phyloP scores from a whole-genome alignment of 2,113 vertebrate genomes.

The Halcyon senegalensis region DNA sequence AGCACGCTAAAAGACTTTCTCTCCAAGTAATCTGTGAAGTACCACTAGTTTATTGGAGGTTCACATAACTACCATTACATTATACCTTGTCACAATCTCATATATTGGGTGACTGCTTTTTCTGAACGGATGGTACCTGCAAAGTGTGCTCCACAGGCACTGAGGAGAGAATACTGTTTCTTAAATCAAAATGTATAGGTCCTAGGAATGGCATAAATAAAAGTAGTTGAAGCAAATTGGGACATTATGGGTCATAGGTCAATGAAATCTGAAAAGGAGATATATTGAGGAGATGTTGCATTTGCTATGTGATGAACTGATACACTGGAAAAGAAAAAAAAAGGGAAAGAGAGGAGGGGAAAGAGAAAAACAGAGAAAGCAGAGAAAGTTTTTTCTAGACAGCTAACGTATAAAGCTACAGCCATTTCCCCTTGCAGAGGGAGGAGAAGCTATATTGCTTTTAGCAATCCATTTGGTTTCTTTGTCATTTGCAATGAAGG shows the following conservation, averaged over 20 bases:
- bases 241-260: constrained; percentile 74
- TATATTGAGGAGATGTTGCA: background rate
- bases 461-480: constrained; percentile 39
- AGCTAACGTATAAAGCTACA: background rate
- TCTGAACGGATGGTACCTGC: constrained; percentile 77
- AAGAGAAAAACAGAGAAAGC: background rate
- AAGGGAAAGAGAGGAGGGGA: background rate
- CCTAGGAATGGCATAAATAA: constrained; percentile 70
- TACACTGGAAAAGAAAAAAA: constrained; percentile 8
- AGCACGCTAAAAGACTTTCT: constrained; percentile 91
- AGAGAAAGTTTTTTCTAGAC: constrained; percentile 6
- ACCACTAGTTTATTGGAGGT: constrained; percentile 86
- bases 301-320: constrained; percentile 58
- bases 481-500: constrained; percentile 43
- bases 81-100: constrained; percentile 87
- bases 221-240: constrained; percentile 67
- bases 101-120: constrained; percentile 84
- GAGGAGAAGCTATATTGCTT: constrained; percentile 7
- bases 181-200: constrained; percentile 72
- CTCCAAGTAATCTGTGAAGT: constrained; percentile 86
- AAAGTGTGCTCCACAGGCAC: constrained; percentile 67
- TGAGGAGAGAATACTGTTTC: constrained; percentile 55
- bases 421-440: background rate
- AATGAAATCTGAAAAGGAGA: constrained; percentile 61
- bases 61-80: constrained; percentile 85